Percentiles rank a stretch among this genome's conserved stretches.
Conservation (phyloP, 2,888 invertebrate genomes). For the Hydraecia micacea region DNA sequence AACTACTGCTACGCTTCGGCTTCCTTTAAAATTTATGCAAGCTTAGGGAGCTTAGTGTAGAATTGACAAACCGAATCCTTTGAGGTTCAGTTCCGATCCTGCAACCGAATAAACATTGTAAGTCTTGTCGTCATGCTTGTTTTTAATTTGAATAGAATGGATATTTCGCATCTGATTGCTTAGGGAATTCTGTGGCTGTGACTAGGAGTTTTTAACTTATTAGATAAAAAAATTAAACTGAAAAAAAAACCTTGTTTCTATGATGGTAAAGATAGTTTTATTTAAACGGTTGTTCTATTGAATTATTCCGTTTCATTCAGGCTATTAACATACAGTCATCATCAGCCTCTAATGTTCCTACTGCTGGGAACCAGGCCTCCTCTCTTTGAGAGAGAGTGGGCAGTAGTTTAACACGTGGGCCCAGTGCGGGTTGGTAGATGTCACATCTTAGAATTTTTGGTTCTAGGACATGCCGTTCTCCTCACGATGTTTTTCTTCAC, state of each 20-base stretch:
- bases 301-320: background rate
- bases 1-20: slow-evolving; percentile 18
- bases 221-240: background rate
- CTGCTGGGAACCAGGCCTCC: too few species aligned
- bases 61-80: slow-evolving; percentile 56
- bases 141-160: slow-evolving; percentile 47
- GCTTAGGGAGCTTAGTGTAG: slow-evolving; percentile 49
- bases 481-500: too few species aligned
- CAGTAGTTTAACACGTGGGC: too few species aligned
- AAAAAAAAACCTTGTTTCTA: background rate
- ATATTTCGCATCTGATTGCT: slow-evolving; percentile 20
- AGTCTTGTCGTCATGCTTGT: slow-evolving; percentile 28
- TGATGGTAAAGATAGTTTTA: background rate
- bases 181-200: slow-evolving; percentile 1
- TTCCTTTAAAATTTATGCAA: slow-evolving; percentile 53
- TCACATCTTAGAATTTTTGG: too few species aligned
- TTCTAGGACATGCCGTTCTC: too few species aligned
- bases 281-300: background rate
- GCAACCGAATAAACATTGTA: slow-evolving; percentile 41
- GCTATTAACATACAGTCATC: too few species aligned
- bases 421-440: too few species aligned
- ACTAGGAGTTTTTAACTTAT: background rate
- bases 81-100: slow-evolving; percentile 29
- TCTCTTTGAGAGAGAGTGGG: too few species aligned
- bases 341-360: too few species aligned